Conservation (phyloP, 2,113 vertebrate genomes). For the Sialia sialis region DNA sequence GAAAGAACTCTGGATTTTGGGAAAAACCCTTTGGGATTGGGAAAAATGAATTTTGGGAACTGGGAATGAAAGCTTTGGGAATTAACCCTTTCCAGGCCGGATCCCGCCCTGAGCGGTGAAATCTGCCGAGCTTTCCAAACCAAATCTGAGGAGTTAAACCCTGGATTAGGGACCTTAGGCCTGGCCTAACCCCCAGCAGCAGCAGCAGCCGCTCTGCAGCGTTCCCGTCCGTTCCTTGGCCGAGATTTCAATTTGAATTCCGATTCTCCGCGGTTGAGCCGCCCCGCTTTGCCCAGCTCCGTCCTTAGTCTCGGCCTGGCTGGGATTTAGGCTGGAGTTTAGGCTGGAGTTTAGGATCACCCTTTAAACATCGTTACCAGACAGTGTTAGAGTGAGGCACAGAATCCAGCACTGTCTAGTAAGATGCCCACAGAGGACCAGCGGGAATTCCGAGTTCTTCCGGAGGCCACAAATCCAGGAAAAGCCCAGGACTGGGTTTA, state of each 20-base stretch:
- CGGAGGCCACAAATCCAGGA: not conserved
- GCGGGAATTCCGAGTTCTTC: not conserved
- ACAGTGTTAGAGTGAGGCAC: constrained; percentile 97
- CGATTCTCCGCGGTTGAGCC: not conserved
- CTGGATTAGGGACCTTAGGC: fast-evolving
- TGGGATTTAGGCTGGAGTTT: too few relatives aligned
- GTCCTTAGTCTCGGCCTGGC: fast-evolving
- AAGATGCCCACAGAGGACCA: constrained; percentile 96
- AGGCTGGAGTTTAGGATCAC: constrained; percentile 46
- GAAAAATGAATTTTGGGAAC: not conserved
- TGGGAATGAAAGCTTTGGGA: not conserved
- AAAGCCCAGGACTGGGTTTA: not conserved
- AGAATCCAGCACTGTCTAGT: constrained; percentile 99
- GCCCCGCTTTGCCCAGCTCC: not conserved
- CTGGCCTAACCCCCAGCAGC: not conserved
- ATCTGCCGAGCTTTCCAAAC: not conserved
- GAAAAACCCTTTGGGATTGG: not conserved
- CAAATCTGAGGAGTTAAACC: not conserved
- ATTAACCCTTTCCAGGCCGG: not conserved
- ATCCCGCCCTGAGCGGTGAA: not conserved
- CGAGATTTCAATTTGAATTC: fast-evolving
- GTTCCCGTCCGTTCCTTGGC: not conserved
- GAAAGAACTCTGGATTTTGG: too few relatives aligned
- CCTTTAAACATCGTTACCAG: constrained; percentile 99
- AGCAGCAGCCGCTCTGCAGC: fast-evolving